phyloP scores from a whole-genome alignment of 2,113 vertebrate species.

The Tragelaphus scriptus region DNA sequence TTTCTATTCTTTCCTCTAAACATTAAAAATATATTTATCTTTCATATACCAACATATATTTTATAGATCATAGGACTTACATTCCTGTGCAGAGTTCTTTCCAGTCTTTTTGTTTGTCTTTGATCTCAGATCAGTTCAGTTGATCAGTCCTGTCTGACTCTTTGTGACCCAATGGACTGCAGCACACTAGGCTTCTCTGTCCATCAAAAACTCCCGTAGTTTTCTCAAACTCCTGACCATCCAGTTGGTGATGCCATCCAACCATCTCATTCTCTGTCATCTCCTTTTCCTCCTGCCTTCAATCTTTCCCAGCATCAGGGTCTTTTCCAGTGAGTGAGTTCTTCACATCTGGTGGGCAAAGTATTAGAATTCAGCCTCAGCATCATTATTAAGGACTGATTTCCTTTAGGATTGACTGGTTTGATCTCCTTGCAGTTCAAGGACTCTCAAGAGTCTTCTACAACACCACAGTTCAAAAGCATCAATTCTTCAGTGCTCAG shows the following conservation, averaged over 20 bases:
- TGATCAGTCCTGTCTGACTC: background rate
- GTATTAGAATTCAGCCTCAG: background rate
- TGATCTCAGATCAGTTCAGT: background rate
- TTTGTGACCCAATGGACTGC: background rate
- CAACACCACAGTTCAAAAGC: background rate
- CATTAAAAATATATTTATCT: background rate
- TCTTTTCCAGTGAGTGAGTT: background rate
- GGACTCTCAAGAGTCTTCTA: background rate
- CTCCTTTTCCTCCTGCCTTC: background rate
- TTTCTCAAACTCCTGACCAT: background rate
- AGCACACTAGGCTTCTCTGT: fast-evolving
- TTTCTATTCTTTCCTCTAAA: background rate
- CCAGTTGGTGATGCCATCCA: too few relatives aligned
- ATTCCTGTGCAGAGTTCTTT: background rate
- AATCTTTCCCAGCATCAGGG: background rate
- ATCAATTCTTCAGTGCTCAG: background rate
- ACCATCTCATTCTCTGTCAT: background rate
- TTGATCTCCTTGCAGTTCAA: background rate
- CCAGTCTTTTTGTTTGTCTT: background rate
- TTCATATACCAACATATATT: background rate
- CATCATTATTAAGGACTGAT: background rate
- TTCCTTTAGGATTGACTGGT: background rate
- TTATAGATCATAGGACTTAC: background rate
- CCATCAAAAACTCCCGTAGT: background rate
- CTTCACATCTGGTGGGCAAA: background rate